phyloP scores from a whole-genome alignment of 2,797 vertebrate genomes.

The Hypotaenidia philippensis region DNA sequence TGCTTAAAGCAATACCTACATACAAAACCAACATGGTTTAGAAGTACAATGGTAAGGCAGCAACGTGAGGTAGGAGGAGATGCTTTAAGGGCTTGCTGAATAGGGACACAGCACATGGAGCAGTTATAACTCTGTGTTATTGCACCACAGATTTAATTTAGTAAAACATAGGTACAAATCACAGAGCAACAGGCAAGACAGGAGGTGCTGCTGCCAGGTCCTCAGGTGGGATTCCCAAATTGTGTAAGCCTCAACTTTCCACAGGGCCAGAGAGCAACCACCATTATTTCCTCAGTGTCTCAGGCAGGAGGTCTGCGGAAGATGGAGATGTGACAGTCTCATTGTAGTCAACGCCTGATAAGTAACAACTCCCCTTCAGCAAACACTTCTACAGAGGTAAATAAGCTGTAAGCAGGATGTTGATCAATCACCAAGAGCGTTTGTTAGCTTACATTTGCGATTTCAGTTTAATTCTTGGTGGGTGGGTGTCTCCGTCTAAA shows the following conservation, averaged over 20 bases:
- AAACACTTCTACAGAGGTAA: background rate
- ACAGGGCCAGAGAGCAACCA: background rate
- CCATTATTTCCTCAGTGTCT: background rate
- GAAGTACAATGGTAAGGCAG: accelerated
- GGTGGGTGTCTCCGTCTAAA: slow-evolving; percentile 2
- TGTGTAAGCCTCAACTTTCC: background rate
- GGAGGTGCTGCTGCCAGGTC: background rate
- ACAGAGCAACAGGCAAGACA: background rate
- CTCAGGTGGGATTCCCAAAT: background rate
- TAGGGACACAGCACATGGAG: accelerated
- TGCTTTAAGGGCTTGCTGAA: background rate
- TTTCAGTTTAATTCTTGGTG: background rate
- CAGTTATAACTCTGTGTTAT: accelerated
- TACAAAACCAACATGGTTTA: background rate
- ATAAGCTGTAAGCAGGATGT: background rate
- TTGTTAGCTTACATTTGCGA: background rate
- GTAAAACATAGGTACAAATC: background rate
- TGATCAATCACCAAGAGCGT: background rate
- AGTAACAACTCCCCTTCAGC: background rate
- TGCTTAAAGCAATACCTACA: background rate
- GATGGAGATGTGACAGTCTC: background rate
- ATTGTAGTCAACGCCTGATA: background rate
- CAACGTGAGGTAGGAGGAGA: accelerated
- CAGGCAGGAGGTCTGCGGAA: background rate
- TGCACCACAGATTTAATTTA: background rate